A percentile compares a stretch with the other conserved stretches of the same genome.
These are phyloP conservation scores for Didymodactylos carnosus DNA, from an alignment of 2,888 invertebrate genomes.

Conservation along the genomic window DNA sequence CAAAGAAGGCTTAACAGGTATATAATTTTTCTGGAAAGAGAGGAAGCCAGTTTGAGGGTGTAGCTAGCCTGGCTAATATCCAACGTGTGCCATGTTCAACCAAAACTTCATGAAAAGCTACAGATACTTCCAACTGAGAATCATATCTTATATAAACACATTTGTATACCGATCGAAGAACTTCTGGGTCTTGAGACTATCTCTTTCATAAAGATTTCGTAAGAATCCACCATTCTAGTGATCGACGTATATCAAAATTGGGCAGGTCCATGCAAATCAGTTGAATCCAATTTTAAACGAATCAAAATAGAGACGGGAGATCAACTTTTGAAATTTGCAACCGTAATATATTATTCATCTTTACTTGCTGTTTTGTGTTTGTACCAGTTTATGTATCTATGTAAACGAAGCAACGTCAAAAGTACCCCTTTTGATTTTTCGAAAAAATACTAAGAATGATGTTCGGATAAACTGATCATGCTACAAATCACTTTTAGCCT, in stretches of 20 bases:
- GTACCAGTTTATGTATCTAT: background rate
- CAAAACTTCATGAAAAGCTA: too few species aligned
- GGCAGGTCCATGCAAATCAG: constrained; percentile 70
- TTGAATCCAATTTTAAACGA: constrained; percentile 61
- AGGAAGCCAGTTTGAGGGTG: too few species aligned
- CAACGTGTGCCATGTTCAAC: too few species aligned
- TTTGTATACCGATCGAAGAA: background rate
- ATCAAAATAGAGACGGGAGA: constrained; percentile 70
- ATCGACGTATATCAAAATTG: constrained; percentile 71
- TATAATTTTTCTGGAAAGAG: background rate
- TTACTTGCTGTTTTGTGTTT: too few species aligned
- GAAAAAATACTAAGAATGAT: too few species aligned
- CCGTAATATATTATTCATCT: constrained; percentile 38
- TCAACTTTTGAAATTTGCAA: constrained; percentile 54
- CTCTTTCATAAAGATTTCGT: background rate
- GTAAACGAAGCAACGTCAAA: background rate
- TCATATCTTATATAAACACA: too few species aligned
- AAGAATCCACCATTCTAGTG: constrained; percentile 37
- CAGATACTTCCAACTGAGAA: too few species aligned
- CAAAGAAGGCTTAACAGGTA: constrained; percentile 10
- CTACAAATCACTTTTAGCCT: background rate
- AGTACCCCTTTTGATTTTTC: background rate
- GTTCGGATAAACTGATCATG: too few species aligned
- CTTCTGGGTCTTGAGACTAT: background rate
- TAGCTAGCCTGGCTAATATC: too few species aligned